These are phyloP conservation scores for Corvus moneduloides DNA, from an alignment of 2,113 vertebrate species.

Conservation along the genomic window DNA sequence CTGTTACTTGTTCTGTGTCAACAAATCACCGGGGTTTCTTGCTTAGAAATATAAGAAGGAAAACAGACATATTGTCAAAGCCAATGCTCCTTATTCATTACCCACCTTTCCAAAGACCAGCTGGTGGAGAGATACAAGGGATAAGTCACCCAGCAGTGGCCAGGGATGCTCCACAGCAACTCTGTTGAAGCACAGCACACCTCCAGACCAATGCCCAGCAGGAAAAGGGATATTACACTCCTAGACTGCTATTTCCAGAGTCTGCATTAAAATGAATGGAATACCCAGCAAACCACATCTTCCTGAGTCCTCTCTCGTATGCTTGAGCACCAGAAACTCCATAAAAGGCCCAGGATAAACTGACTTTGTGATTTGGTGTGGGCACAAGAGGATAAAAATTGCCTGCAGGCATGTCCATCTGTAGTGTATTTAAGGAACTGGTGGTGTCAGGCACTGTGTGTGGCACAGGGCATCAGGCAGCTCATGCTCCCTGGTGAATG, in stretches of 20 bases:
- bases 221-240: background rate
- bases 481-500: fast-evolving
- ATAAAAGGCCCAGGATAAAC: background rate
- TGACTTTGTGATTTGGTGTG: background rate
- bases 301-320: background rate
- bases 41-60: background rate
- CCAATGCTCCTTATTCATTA: background rate
- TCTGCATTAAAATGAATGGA: background rate
- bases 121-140: background rate
- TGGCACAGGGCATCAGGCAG: background rate
- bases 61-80: background rate
- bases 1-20: background rate
- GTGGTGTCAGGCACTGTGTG: background rate
- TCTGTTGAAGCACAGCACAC: background rate
- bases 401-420: background rate
- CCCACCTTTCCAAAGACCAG: background rate
- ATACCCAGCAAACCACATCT: background rate
- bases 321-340: background rate
- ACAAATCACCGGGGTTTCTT: background rate
- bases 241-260: background rate
- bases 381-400: background rate
- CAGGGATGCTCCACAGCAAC: background rate
- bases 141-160: background rate
- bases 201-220: background rate
- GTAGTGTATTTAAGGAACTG: background rate